Evolutionary conservation across 2,888 invertebrate genomes (phyloP).

Genomic region (Carcina quercana): DNA sequence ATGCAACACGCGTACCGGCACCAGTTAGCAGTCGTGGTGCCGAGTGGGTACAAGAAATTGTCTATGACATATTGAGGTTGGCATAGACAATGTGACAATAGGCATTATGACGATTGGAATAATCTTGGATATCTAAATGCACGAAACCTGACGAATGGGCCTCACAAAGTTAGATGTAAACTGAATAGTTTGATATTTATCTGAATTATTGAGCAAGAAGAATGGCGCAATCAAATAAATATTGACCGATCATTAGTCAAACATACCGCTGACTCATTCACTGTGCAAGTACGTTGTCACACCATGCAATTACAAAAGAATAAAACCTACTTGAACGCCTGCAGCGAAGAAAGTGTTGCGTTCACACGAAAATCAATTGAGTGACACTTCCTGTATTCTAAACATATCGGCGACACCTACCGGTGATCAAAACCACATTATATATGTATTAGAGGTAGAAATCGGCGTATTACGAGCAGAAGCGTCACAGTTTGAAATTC

Average conservation of each 20-base stretch:
- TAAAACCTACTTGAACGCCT: background rate
- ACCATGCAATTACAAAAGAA: background rate
- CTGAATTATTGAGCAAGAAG: too few species aligned
- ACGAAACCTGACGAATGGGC: too few species aligned
- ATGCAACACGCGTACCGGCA: slow-evolving; percentile 29
- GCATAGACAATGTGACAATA: slow-evolving; percentile 23
- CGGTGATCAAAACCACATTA: slow-evolving; percentile 55
- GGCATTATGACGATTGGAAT: slow-evolving; percentile 14
- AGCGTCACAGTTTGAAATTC: too few species aligned
- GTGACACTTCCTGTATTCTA: slow-evolving; percentile 31
- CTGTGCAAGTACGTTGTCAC: too few species aligned
- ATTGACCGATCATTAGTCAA: background rate
- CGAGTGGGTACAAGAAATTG: slow-evolving; percentile 24
- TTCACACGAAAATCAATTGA: slow-evolving; percentile 45
- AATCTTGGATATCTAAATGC: slow-evolving; percentile 12
- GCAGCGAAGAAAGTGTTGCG: slow-evolving; percentile 15
- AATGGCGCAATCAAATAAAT: too few species aligned
- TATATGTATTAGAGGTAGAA: slow-evolving; percentile 33
- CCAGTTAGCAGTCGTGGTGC: slow-evolving; percentile 28
- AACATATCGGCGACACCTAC: slow-evolving; percentile 30
- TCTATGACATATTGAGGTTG: slow-evolving; percentile 40
- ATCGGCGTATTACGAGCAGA: too few species aligned
- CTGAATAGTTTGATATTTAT: too few species aligned
- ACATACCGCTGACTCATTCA: background rate
- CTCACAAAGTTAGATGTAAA: too few species aligned